Base-by-base conservation (phyloP, 2,797 vertebrate genomes). In the Cygnus olor region DNA sequence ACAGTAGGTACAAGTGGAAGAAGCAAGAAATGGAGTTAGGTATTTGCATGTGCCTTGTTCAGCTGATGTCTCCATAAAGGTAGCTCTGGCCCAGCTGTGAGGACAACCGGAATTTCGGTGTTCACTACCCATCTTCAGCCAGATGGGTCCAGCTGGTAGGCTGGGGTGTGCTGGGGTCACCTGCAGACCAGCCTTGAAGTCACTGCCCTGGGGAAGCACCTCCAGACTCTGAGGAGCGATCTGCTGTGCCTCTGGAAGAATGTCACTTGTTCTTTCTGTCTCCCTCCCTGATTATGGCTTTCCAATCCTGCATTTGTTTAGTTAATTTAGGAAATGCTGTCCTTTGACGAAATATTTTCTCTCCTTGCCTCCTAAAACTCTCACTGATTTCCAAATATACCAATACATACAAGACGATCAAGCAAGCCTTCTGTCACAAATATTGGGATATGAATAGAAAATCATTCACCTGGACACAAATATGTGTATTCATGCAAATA, bases 331-430 rank as follows among this genome's bases (percentile, higher is more conserved):
- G 25, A 65, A 79, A 61, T 3, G 8, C 9, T 12, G 10, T 22
- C 14, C 18, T 82, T 40, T 36, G 28, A 36, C 73, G 40, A 61
- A 1, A 0, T n/a, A 0, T 25, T 9, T 2, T 13, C 11, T 80
- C 44, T 60, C 56, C 38, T 85, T 60, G 19, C 15, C 13, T 47
- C 16, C 24, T 57, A 64, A 85, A 89, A 54, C 0, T 1, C 14
- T 40, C 9, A 8, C 8, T 36, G 21, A 28, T 30, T 30, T 10
- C 19, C 44, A 68, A 24, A 6, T 9, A 36, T 1, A 14, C 10
- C 9, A 24, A 47, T 2, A 34, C 1, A 3, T 1, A 3, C 2
- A 66, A 54, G n/a, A 61, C 0, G 2, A 42, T 20, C 32, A 51
- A 73, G 34, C 1, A 17, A 72, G 45, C 8, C 6, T 69, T 73